These are phyloP conservation scores for Chirona hameri DNA, from an alignment of 2,888 invertebrate species.

Conservation along the genomic window DNA sequence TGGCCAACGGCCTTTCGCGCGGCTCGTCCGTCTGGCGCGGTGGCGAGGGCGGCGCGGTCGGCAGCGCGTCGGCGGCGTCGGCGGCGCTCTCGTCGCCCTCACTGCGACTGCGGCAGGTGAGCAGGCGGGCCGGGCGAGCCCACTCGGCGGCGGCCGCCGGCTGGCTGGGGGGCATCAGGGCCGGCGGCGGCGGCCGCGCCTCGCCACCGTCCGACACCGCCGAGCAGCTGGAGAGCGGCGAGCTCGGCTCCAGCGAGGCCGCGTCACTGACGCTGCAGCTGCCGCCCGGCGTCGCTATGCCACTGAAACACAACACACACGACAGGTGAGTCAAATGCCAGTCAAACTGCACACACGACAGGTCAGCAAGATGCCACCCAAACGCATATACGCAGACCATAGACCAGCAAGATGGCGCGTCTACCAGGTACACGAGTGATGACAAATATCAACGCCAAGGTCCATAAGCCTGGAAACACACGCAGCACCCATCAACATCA, in stretches of 20 bases:
- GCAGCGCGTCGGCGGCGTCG: background rate
- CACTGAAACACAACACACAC: background rate
- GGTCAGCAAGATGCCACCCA: too few relatives aligned
- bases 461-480: too few relatives aligned
- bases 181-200: background rate
- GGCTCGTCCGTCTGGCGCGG: background rate
- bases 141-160: conserved; percentile 1
- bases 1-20: background rate
- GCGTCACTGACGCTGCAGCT: background rate
- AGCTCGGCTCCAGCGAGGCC: conserved; percentile 22
- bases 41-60: background rate
- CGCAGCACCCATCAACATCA: too few relatives aligned
- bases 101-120: background rate
- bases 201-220: background rate
- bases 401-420: too few relatives aligned
- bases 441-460: too few relatives aligned
- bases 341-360: too few relatives aligned
- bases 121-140: background rate
- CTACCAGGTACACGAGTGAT: too few relatives aligned
- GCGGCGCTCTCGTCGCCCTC: background rate
- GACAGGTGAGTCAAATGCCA: too few relatives aligned
- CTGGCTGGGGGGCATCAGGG: conserved; percentile 23
- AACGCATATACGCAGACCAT: too few relatives aligned
- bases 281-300: conserved; percentile 4
- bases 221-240: conserved; percentile 10